Base-by-base conservation (phyloP, 1,140 invertebrate species). In the Babylonia areolata region DNA sequence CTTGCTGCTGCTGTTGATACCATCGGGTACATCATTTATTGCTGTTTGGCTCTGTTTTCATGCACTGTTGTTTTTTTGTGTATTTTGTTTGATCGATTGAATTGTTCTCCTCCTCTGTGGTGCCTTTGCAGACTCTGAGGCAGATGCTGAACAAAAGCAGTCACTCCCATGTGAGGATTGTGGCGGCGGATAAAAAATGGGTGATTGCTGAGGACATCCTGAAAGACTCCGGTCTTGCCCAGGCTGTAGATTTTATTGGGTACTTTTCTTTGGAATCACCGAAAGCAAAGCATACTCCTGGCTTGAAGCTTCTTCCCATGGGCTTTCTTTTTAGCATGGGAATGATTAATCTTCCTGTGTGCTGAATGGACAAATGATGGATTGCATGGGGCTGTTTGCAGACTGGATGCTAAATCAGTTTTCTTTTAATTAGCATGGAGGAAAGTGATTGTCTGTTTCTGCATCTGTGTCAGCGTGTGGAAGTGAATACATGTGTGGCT, bases 111-210 rank as follows among this genome's bases (percentile, higher is more conserved):
- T 28, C 23, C 9, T 35, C 23, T 88, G 33, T 81, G 28, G 35
- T 58, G 84, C 9, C 73, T 23, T 86, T 40, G 46, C 81, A 90
- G 89, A 87, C 88, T 81, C 82, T 91, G 54, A 81, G 90, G 58
- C 81, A 87, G 83, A 81, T 39, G 17, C 86, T 93, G 83, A 85
- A 92, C 69, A 58, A 88, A 54, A 90, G 87, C 39, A 88, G 89
- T 54, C 87, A 92, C 31, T 64, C 84, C 12, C 77, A 92, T 83
- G 88, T 92, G 17, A 51, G 88, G 80, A 90, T 93, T 31, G 91
- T 93, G n/a, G 93, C 88, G 12, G 86, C 91, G 73, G 93, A 93
- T 90, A 85, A 87, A 78, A 84, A 84, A 46, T 93, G 91, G 92
- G 78, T 39, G 37, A 91, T 93, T 51, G 88, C 86, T 31, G 35